Percentiles rank a stretch among this genome's conserved stretches.
phyloP scores from a whole-genome alignment of 2,797 vertebrate genomes.

The Labroides dimidiatus region DNA sequence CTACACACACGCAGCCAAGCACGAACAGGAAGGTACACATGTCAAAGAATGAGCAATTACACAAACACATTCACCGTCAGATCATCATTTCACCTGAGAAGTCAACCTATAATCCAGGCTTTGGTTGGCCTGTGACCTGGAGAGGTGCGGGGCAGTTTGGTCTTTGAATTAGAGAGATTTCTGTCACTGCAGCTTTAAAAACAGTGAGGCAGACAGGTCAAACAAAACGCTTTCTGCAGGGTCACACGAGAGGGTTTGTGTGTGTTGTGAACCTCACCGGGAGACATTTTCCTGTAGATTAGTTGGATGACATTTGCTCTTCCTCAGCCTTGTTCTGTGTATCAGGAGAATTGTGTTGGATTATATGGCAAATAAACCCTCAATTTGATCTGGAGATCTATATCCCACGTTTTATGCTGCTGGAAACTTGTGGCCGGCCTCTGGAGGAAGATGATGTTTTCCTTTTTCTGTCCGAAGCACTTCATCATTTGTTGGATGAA shows the following conservation, averaged over 20 bases:
- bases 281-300: neutral
- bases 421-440: slow-evolving; percentile 18
- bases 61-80: slow-evolving; percentile 50
- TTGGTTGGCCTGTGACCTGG: slow-evolving; percentile 16
- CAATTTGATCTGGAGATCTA: slow-evolving; percentile 11
- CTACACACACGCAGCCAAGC: slow-evolving; percentile 34
- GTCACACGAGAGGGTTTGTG: neutral
- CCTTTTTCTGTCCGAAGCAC: slow-evolving; percentile 8
- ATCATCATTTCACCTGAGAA: slow-evolving; percentile 51
- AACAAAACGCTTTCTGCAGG: neutral
- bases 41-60: slow-evolving; percentile 5
- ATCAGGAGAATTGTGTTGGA: slow-evolving; percentile 5
- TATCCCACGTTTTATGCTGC: slow-evolving; percentile 12
- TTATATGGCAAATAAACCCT: slow-evolving; percentile 31
- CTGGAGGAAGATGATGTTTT: slow-evolving; percentile 7
- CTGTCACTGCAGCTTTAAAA: slow-evolving; percentile 14
- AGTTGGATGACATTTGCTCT: no score
- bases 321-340: neutral
- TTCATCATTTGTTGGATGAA: slow-evolving; percentile 6
- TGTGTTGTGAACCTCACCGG: neutral
- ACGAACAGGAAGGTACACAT: slow-evolving; percentile 38
- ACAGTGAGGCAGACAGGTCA: slow-evolving; percentile 1
- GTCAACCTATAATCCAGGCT: slow-evolving; percentile 38
- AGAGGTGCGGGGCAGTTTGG: slow-evolving; percentile 17
- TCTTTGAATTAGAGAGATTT: slow-evolving; percentile 25